phyloP scores from a whole-genome alignment of 2,113 vertebrate species.

The Dryoscopus gambensis region DNA sequence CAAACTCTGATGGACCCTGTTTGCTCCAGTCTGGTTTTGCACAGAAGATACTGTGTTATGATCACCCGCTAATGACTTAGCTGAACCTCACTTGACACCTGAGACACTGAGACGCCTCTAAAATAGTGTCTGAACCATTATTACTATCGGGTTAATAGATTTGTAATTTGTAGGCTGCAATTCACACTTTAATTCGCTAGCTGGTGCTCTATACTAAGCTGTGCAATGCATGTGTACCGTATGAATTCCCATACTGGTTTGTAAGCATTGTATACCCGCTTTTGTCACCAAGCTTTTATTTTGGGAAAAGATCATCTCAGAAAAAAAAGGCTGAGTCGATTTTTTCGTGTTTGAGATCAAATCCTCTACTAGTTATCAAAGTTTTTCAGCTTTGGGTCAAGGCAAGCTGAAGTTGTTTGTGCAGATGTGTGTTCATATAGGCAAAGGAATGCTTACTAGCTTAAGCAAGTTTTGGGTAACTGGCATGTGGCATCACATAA shows the following conservation, averaged over 20 bases:
- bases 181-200: neutral
- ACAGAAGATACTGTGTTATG: neutral
- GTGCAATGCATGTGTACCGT: neutral
- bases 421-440: neutral
- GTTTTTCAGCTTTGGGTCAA: neutral
- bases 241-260: neutral
- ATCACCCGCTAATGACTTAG: neutral
- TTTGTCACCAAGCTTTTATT: neutral
- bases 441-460: neutral
- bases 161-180: neutral
- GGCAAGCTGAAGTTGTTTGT: neutral
- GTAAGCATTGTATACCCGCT: fast-evolving
- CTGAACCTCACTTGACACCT: neutral
- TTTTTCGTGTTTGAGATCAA: neutral
- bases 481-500: neutral
- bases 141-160: neutral
- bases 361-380: neutral
- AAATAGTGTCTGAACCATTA: neutral
- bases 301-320: fast-evolving
- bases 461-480: neutral
- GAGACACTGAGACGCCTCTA: neutral
- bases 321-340: neutral
- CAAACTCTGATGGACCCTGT: neutral
- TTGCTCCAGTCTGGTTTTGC: neutral
- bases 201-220: neutral